Evolutionary conservation across 2,888 invertebrate genomes (phyloP).

Genomic region (Teleiodes luculella): DNA sequence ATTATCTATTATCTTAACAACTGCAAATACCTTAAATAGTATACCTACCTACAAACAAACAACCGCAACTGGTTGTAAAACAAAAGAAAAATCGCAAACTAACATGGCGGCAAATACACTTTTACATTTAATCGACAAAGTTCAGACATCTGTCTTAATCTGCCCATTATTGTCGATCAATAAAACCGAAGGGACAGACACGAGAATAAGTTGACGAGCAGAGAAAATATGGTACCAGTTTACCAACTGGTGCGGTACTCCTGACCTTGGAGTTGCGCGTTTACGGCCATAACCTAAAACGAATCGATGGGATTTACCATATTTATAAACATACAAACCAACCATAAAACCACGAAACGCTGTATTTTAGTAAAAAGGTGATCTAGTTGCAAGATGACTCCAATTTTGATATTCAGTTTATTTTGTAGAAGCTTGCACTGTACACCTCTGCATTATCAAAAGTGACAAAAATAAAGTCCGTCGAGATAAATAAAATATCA

Average conservation of each 20-base stretch:
- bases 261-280: conserved; percentile 62
- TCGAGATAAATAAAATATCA: no score
- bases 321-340: conserved; percentile 43
- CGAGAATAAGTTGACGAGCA: conserved; percentile 38
- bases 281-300: conserved; percentile 50
- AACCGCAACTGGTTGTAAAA: no score
- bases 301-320: conserved; percentile 58
- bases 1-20: no score
- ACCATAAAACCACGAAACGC: conserved; percentile 16
- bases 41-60: no score
- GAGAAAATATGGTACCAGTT: conserved; percentile 9
- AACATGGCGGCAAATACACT: no score
- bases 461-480: no score
- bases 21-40: no score
- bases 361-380: conserved; percentile 8
- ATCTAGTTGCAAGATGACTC: neutral
- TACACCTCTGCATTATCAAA: no score
- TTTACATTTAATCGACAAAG: no score
- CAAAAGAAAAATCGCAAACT: no score
- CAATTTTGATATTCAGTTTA: no score
- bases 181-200: conserved; percentile 34
- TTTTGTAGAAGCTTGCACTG: no score
- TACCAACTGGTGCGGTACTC: conserved; percentile 71
- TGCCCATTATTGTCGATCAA: conserved; percentile 25
- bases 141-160: conserved; percentile 20